phyloP scores from a whole-genome alignment of 2,888 invertebrate species.

The Pinctada fucata region DNA sequence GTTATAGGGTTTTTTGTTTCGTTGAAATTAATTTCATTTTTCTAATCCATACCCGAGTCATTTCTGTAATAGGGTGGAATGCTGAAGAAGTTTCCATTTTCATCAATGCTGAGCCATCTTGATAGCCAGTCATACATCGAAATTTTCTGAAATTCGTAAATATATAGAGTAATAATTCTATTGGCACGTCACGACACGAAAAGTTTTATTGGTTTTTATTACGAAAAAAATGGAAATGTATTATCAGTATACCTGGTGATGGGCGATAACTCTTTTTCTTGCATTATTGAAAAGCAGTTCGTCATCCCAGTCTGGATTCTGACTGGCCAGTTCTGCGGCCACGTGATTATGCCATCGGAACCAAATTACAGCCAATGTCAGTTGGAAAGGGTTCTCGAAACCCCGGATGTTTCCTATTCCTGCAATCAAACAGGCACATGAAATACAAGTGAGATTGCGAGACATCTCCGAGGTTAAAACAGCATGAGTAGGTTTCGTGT shows the following conservation, averaged over 20 bases:
- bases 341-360: slow-evolving; percentile 97
- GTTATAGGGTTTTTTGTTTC: too few species aligned
- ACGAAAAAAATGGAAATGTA: not conserved
- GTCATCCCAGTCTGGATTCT: slow-evolving; percentile 93
- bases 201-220: not conserved
- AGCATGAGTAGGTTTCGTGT: too few species aligned
- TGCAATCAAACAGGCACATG: slow-evolving; percentile 73
- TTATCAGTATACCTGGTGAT: slow-evolving; percentile 84
- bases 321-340: slow-evolving; percentile 80
- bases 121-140: slow-evolving; percentile 97
- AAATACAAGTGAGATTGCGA: too few species aligned
- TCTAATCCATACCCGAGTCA: not conserved
- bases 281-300: slow-evolving; percentile 96
- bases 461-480: too few species aligned
- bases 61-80: slow-evolving; percentile 42
- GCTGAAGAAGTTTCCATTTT: not conserved
- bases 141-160: slow-evolving; percentile 84
- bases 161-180: too few species aligned
- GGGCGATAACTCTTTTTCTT: slow-evolving; percentile 92
- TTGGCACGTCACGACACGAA: not conserved
- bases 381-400: slow-evolving; percentile 96
- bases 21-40: too few species aligned
- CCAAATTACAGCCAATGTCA: slow-evolving; percentile 94
- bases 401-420: slow-evolving; percentile 97
- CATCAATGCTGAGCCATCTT: slow-evolving; percentile 82